phyloP scores from a whole-genome alignment of 1,140 invertebrate species.

The Bombus impatiens region DNA sequence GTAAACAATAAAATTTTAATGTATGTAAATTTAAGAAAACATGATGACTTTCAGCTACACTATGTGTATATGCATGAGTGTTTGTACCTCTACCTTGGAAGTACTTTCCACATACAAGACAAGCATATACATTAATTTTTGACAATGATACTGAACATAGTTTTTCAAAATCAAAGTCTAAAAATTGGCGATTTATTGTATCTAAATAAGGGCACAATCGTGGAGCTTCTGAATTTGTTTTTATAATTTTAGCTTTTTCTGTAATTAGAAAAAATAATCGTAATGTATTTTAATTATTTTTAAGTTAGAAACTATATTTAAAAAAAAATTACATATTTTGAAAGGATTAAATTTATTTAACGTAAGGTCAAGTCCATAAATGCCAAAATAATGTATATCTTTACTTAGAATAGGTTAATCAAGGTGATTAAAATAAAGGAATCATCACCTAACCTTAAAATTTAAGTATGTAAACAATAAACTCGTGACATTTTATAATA shows the following conservation, averaged over 20 bases:
- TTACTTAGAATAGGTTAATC: not conserved
- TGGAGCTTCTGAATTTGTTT: slow-evolving; percentile 68
- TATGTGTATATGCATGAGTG: slow-evolving; percentile 99
- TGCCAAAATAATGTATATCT: not conserved
- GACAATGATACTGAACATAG: slow-evolving; percentile 98
- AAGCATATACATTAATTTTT: slow-evolving; percentile 99
- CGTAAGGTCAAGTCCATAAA: no score
- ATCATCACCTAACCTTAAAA: slow-evolving; percentile 53
- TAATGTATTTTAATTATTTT: not conserved
- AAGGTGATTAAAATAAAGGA: not conserved
- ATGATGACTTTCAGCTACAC: slow-evolving; percentile 98
- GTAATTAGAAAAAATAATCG: slow-evolving; percentile 25
- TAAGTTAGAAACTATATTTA: slow-evolving; percentile 6
- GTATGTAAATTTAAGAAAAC: slow-evolving; percentile 99
- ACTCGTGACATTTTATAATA: slow-evolving; percentile 5
- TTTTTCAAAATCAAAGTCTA: slow-evolving; percentile 99
- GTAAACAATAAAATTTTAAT: slow-evolving; percentile 99
- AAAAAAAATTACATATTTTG: not conserved
- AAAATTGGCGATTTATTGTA: slow-evolving; percentile 97
- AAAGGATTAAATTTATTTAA: not conserved
- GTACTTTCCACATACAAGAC: slow-evolving; percentile 99
- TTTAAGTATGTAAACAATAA: slow-evolving; percentile 32
- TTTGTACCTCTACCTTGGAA: slow-evolving; percentile 99
- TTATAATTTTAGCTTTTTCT: slow-evolving; percentile 42
- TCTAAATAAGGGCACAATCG: slow-evolving; percentile 95